phyloP scores from a whole-genome alignment of 1,140 invertebrate genomes.

The Drosophila burlai region DNA sequence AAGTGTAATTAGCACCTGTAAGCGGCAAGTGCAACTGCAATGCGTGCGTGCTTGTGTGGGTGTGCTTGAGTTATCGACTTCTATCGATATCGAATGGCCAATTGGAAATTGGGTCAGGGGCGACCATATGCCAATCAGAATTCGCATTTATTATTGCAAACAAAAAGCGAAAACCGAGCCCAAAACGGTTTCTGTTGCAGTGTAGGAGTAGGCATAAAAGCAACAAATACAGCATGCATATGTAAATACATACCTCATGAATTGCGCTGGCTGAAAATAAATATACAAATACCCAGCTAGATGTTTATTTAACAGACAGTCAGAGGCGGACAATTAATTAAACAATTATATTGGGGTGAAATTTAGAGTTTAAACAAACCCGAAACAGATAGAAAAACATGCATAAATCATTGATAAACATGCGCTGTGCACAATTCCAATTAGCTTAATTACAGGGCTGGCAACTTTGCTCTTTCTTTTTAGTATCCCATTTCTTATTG shows the following conservation, averaged over 20 bases:
- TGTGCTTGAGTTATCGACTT: slow-evolving; percentile 34
- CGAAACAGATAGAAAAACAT: slow-evolving; percentile 22
- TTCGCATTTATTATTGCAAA: slow-evolving; percentile 29
- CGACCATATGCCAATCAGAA: slow-evolving; percentile 63
- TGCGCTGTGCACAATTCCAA: slow-evolving; percentile 36
- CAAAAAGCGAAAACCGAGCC: not conserved
- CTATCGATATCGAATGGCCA: slow-evolving; percentile 35
- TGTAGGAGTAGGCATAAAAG: slow-evolving; percentile 57
- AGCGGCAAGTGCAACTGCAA: slow-evolving; percentile 22
- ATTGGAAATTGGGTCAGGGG: slow-evolving; percentile 67
- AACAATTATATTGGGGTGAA: slow-evolving; percentile 64
- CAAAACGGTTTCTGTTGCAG: slow-evolving; percentile 28
- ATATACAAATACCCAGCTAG: slow-evolving; percentile 36
- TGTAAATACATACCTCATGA: slow-evolving; percentile 42
- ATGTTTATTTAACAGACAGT: slow-evolving; percentile 65
- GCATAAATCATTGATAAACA: slow-evolving; percentile 54
- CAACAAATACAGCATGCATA: slow-evolving; percentile 20
- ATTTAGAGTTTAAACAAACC: slow-evolving; percentile 27
- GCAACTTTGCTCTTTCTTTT: slow-evolving; percentile 7
- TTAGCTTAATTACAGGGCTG: slow-evolving; percentile 41
- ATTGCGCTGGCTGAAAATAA: slow-evolving; percentile 60
- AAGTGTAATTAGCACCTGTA: slow-evolving; percentile 14
- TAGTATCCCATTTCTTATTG: slow-evolving; percentile 3
- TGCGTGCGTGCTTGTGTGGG: slow-evolving; percentile 9
- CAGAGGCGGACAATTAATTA: slow-evolving; percentile 54